phyloP scores from a whole-genome alignment of 2,797 vertebrate species.

The Platalea minor region DNA sequence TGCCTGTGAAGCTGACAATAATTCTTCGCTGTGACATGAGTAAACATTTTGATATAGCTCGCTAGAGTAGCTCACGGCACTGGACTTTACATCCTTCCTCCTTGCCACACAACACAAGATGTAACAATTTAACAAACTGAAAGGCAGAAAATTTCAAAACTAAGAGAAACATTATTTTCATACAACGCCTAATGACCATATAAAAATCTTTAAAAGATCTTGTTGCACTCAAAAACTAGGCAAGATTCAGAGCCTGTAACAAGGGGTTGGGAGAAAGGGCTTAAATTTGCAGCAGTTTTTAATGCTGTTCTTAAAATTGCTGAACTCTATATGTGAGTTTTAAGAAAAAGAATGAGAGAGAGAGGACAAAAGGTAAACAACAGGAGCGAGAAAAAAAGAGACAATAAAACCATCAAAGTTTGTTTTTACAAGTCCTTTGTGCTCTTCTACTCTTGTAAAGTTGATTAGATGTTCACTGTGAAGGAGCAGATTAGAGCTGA shows the following conservation, averaged over 20 bases:
- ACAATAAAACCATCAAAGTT: not conserved
- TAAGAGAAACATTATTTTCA: not conserved
- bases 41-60: not conserved
- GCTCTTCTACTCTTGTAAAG: not conserved
- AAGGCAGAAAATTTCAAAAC: not conserved
- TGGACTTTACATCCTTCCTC: not conserved
- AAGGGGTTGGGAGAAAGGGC: not conserved
- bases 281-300: not conserved
- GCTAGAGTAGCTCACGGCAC: not conserved
- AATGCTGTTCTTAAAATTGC: not conserved
- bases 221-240: not conserved
- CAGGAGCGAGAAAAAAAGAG: not conserved
- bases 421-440: not conserved
- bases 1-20: not conserved
- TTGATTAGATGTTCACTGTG: not conserved
- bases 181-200: accelerated
- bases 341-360: not conserved
- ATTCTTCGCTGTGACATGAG: not conserved
- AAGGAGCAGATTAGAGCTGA: not conserved
- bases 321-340: not conserved
- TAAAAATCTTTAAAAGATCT: not conserved
- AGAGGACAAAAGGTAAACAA: not conserved
- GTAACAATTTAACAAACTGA: not conserved
- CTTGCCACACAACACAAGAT: not conserved
- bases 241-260: not conserved